These are phyloP conservation scores for Empis stercorea DNA, from an alignment of 2,888 invertebrate species.

Conservation along the genomic window DNA sequence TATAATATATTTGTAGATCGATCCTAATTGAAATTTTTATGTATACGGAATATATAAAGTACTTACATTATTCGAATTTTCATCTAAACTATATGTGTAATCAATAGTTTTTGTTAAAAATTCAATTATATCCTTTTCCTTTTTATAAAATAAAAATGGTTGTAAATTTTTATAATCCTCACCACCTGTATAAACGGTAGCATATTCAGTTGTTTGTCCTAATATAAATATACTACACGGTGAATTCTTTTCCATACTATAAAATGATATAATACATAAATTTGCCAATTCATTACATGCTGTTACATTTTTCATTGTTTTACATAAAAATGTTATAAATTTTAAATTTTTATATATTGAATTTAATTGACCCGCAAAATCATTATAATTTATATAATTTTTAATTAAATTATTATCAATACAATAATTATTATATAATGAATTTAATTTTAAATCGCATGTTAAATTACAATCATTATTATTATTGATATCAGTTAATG, in stretches of 20 bases:
- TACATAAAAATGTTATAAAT: conserved; percentile 32
- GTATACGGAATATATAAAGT: too few species aligned
- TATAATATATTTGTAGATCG: not conserved
- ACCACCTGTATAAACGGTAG: conserved; percentile 25
- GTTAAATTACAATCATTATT: conserved; percentile 18
- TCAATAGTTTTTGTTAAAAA: conserved; percentile 12
- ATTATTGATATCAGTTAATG: conserved; percentile 8
- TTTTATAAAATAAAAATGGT: conserved; percentile 31
- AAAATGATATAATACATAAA: conserved; percentile 48
- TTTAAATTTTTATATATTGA: conserved; percentile 25
- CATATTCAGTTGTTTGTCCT: conserved; percentile 28
- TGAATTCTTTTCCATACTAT: conserved; percentile 38
- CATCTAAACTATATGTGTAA: conserved; percentile 9
- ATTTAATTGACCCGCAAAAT: conserved; percentile 23
- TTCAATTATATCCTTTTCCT: conserved; percentile 21
- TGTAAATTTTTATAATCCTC: conserved; percentile 23
- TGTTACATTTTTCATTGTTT: conserved; percentile 34
- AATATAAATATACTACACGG: conserved; percentile 36
- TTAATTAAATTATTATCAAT: conserved; percentile 26
- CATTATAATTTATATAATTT: conserved; percentile 25
- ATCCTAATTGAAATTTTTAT: not conserved
- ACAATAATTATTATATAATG: conserved; percentile 27
- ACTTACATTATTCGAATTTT: not conserved
- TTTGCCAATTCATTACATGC: conserved; percentile 56
- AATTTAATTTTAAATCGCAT: conserved; percentile 27